phyloP scores from a whole-genome alignment of 2,888 invertebrate species.

The Nudaria mundana region DNA sequence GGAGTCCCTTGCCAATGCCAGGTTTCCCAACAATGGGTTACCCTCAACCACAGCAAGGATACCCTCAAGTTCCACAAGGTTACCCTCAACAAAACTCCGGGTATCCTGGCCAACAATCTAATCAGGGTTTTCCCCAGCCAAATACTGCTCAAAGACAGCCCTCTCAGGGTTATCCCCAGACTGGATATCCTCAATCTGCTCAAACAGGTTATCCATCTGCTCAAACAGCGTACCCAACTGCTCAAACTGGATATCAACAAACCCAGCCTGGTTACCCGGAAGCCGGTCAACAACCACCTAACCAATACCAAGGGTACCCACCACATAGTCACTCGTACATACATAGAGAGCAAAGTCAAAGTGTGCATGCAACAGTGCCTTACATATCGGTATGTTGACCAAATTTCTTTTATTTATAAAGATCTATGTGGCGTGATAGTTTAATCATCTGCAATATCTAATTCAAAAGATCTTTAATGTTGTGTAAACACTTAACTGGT shows the following conservation, averaged over 20 bases:
- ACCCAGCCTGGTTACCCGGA: constrained; percentile 33
- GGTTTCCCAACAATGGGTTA: constrained; percentile 69
- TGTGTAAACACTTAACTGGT: neutral
- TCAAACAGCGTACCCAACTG: constrained; percentile 25
- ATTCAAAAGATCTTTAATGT: too few relatives aligned
- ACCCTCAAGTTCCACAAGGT: constrained; percentile 57
- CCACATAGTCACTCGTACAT: constrained; percentile 35
- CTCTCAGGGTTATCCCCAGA: constrained; percentile 22
- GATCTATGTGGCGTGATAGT: neutral
- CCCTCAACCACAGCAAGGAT: constrained; percentile 55
- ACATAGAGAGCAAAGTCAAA: constrained; percentile 41
- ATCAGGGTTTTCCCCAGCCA: constrained; percentile 41
- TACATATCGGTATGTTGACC: constrained; percentile 50
- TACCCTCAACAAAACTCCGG: constrained; percentile 45
- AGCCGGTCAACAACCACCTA: constrained; percentile 19
- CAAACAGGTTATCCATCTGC: constrained; percentile 27
- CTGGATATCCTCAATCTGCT: constrained; percentile 4
- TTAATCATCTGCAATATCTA: neutral
- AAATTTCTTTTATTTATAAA: constrained; percentile 12
- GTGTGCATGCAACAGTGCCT: constrained; percentile 47
- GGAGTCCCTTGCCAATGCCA: constrained; percentile 72
- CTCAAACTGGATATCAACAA: constrained; percentile 26
- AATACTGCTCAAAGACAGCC: neutral
- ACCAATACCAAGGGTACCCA: constrained; percentile 50
- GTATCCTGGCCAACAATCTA: constrained; percentile 41